These are phyloP conservation scores for Pyrrhura leucotis DNA, from an alignment of 2,797 vertebrate genomes.

Conservation along the genomic window DNA sequence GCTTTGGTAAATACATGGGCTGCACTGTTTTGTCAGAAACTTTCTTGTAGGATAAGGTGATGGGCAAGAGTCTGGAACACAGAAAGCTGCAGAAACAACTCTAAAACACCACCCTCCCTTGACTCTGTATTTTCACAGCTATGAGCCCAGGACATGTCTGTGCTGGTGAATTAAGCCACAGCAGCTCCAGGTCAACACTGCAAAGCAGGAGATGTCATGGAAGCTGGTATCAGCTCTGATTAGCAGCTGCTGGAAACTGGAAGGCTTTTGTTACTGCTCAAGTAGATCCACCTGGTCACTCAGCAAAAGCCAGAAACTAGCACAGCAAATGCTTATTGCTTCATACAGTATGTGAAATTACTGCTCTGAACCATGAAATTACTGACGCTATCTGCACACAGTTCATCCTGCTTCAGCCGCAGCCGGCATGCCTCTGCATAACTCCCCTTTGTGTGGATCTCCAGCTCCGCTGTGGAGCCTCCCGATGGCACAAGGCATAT, in stretches of 20 bases:
- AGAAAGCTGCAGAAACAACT: background rate
- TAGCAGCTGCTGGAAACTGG: background rate
- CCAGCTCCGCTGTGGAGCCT: background rate
- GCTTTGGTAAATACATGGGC: background rate
- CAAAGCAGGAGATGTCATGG: background rate
- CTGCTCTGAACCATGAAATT: background rate
- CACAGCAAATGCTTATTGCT: background rate
- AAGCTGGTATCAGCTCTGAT: background rate
- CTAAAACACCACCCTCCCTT: background rate
- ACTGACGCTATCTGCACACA: background rate
- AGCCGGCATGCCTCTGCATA: background rate
- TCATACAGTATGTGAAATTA: background rate
- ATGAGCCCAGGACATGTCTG: background rate
- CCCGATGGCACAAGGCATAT: background rate
- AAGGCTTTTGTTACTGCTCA: background rate
- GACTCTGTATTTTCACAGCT: rapidly evolving
- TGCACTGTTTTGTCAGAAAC: background rate
- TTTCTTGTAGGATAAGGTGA: background rate
- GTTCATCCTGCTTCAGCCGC: background rate
- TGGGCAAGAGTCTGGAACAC: background rate
- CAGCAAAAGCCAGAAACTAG: background rate
- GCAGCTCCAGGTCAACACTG: background rate
- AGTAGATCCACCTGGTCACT: background rate
- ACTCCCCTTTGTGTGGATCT: background rate
- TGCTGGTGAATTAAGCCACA: background rate